phyloP scores from a whole-genome alignment of 2,797 vertebrate genomes.

The Spondyliosoma cantharus region DNA sequence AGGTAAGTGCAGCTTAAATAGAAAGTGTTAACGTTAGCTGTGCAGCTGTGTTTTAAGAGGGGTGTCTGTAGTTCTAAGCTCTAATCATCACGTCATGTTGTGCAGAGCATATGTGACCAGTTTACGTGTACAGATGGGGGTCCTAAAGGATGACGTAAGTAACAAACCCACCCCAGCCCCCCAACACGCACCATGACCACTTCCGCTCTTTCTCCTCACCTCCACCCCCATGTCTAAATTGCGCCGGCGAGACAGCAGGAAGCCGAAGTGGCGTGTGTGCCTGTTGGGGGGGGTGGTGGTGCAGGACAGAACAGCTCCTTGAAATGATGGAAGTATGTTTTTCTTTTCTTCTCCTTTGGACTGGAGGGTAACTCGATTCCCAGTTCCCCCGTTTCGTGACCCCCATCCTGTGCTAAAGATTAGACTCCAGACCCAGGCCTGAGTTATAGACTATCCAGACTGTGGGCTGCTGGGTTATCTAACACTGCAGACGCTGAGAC shows the following conservation, averaged over 20 bases:
- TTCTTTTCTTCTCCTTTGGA: slow-evolving; percentile 72
- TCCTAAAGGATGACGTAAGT: slow-evolving; percentile 56
- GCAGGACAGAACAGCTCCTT: slow-evolving; percentile 48
- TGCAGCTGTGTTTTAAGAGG: slow-evolving; percentile 1
- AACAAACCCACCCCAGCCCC: slow-evolving; percentile 30
- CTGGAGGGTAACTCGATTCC: slow-evolving; percentile 65
- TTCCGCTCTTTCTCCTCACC: slow-evolving; percentile 22
- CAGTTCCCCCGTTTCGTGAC: slow-evolving; percentile 41
- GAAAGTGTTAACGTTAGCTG: not conserved
- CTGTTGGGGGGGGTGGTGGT: not conserved
- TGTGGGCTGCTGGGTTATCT: slow-evolving; percentile 68
- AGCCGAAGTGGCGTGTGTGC: slow-evolving; percentile 56
- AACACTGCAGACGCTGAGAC: slow-evolving; percentile 59
- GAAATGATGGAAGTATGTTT: slow-evolving; percentile 79
- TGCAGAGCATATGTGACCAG: slow-evolving; percentile 27
- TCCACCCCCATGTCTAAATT: slow-evolving; percentile 59
- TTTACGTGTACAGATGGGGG: slow-evolving; percentile 13
- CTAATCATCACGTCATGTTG: slow-evolving; percentile 11
- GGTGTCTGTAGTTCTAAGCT: not conserved
- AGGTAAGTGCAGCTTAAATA: not conserved
- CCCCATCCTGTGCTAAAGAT: slow-evolving; percentile 51
- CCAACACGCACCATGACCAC: slow-evolving; percentile 15
- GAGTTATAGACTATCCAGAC: slow-evolving; percentile 65
- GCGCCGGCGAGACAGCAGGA: slow-evolving; percentile 78
- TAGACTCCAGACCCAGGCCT: slow-evolving; percentile 54